Conservation (phyloP, 2,888 invertebrate species). For the Zaprionus obscuricornis region DNA sequence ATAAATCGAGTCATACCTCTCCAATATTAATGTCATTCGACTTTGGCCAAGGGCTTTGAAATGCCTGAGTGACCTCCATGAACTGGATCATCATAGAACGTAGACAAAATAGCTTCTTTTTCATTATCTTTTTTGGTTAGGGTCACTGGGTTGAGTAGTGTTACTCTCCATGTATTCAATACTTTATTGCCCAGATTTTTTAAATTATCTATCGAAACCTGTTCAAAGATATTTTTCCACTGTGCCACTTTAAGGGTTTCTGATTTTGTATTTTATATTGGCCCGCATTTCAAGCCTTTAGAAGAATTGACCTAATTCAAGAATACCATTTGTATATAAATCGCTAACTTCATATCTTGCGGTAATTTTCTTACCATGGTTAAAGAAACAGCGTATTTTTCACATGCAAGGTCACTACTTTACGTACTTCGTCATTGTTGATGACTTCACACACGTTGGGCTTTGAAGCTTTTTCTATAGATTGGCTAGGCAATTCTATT, state of each 20-base stretch:
- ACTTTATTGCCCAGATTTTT: not conserved
- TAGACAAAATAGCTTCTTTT: slow-evolving; percentile 3
- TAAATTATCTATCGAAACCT: slow-evolving; percentile 2
- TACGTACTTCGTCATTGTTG: too few relatives aligned
- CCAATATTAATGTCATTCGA: not conserved
- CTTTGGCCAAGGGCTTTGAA: not conserved
- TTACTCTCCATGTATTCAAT: slow-evolving; percentile 4
- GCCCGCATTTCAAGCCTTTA: too few relatives aligned
- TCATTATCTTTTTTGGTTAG: not conserved
- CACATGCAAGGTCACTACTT: too few relatives aligned
- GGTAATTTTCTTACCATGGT: too few relatives aligned
- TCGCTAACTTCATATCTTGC: too few relatives aligned
- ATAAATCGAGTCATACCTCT: not conserved
- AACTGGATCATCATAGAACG: not conserved
- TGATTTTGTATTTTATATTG: too few relatives aligned
- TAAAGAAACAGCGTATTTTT: too few relatives aligned
- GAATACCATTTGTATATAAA: too few relatives aligned
- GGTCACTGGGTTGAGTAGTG: slow-evolving; percentile 7
- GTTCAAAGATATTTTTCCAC: slow-evolving; percentile 1
- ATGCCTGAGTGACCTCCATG: not conserved
- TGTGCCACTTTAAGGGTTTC: not conserved
- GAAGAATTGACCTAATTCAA: too few relatives aligned
- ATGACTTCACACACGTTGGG: too few relatives aligned
- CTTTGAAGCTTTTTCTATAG: too few relatives aligned
- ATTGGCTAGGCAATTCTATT: too few relatives aligned